Evolutionary conservation across 1,140 invertebrate genomes (phyloP).

Genomic region (Coenobita brevimanus): DNA sequence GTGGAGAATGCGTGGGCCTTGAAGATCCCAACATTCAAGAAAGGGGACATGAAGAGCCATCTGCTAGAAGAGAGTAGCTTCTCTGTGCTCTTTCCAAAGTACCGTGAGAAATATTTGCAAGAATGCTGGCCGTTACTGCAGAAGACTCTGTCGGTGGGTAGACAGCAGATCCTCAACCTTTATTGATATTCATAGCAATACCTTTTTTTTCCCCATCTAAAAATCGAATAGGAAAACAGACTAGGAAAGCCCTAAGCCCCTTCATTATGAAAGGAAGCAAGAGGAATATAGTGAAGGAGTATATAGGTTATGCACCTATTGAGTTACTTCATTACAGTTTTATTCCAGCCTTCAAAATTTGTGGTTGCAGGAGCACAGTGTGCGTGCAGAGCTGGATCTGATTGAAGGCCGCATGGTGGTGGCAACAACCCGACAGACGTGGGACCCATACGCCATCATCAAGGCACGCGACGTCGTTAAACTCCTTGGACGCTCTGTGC

Average conservation of each 20-base stretch:
- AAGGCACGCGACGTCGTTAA: constrained; percentile 98
- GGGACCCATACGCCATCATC: constrained; percentile 98
- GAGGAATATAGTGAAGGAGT: not conserved
- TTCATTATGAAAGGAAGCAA: constrained; percentile 18
- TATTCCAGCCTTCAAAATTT: not conserved
- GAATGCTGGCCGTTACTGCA: constrained; percentile 97
- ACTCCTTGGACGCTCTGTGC: constrained; percentile 94
- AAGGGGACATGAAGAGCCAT: constrained; percentile 92
- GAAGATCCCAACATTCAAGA: constrained; percentile 92
- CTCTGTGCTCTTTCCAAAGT: constrained; percentile 89
- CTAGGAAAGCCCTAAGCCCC: no score
- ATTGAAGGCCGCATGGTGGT: constrained; percentile 97
- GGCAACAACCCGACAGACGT: constrained; percentile 96
- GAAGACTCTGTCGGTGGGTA: constrained; percentile 79
- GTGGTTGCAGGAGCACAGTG: constrained; percentile 79
- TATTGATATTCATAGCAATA: no score
- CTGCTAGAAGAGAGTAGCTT: constrained; percentile 86
- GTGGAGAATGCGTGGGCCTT: constrained; percentile 90
- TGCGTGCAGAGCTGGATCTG: constrained; percentile 95
- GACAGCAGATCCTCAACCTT: no score
- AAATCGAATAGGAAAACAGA: no score
- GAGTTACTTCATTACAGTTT: not conserved
- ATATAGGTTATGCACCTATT: no score
- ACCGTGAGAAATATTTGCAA: constrained; percentile 96
- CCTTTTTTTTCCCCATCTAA: no score